Conservation (phyloP, 2,797 vertebrate genomes). For the Rallus crepitans region DNA sequence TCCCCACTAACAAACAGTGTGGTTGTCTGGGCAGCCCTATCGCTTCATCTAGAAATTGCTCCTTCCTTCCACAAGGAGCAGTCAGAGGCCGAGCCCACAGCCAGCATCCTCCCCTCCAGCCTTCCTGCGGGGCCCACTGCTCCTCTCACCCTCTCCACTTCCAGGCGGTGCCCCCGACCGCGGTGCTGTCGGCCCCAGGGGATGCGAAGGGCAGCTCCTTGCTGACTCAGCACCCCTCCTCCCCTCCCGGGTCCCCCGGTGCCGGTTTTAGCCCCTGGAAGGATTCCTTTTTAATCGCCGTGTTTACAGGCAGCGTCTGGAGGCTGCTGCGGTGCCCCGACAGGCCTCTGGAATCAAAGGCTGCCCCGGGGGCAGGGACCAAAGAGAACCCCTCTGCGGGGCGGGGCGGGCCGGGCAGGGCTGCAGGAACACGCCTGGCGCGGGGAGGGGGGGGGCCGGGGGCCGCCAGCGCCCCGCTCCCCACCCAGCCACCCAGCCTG, state of each 20-base stretch:
- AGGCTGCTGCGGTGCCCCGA: constrained; percentile 12
- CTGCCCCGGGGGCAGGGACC: constrained; percentile 20
- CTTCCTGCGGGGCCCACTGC: too few relatives aligned
- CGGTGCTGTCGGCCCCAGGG: neutral
- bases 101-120: too few relatives aligned
- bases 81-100: neutral
- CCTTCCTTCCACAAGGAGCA: neutral
- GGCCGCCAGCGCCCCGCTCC: neutral
- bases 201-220: neutral
- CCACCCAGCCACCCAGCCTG: neutral
- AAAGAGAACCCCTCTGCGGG: neutral
- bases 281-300: neutral
- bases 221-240: neutral
- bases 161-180: neutral
- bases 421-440: constrained; percentile 40
- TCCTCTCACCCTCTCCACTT: neutral
- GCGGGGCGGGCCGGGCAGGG: neutral
- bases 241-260: neutral
- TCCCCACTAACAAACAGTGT: neutral
- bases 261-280: constrained; percentile 10
- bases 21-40: neutral
- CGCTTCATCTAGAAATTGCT: neutral
- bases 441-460: neutral
- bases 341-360: constrained; percentile 55
- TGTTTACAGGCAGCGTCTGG: neutral